Base-by-base conservation (phyloP, 2,797 vertebrate species). In the Lepus townsendii region DNA sequence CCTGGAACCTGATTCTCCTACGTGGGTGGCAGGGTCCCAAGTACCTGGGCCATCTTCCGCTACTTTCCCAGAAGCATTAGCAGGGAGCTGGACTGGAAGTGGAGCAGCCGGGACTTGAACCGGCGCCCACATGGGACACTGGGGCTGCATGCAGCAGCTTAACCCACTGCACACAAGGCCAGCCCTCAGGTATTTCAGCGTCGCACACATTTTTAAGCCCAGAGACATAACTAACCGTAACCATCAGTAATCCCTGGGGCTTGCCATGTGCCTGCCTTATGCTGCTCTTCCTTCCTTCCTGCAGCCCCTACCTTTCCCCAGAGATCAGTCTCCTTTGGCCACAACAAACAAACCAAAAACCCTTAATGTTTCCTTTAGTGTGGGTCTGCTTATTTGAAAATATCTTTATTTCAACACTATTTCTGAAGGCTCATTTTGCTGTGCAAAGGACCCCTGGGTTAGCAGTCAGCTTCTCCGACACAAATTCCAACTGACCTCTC, bases 241-340 rank as follows among this genome's bases (percentile, higher is more conserved):
- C 19, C 87, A 62, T 32, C 57, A 54, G 85, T 47, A 93, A 83
- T 19, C 66, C 75, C 22, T 50, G 57, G 52, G 22, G 75, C 65
- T 89, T 82, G 35, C 52, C 24, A 76, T 1, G 0, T 1, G 68
- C 27, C 17, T n/a, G 9, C 38, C n/a, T 72, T 50, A 27, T 2
- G 17, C 24, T 54, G 30, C 3, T 63, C 63, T 82, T 79, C 27
- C 68, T 87, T 72, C 66, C 69, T 71, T 93, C 84, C 62, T 80
- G 14, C 6, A 91, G 78, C 12, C 79, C 69, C 60, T 94, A 80
- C 62, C 38, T 88, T 84, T 92, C 32, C 80, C 68, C 30, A 71
- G 50, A 90, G 57, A 22, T 69, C 75, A 69, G 38, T 79, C 89
- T 76, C 79, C 76, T 68, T 86, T 22, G 62, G 80, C 57, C 38